Conservation (phyloP, 1,140 invertebrate species). For the Calephelis virginiensis region DNA sequence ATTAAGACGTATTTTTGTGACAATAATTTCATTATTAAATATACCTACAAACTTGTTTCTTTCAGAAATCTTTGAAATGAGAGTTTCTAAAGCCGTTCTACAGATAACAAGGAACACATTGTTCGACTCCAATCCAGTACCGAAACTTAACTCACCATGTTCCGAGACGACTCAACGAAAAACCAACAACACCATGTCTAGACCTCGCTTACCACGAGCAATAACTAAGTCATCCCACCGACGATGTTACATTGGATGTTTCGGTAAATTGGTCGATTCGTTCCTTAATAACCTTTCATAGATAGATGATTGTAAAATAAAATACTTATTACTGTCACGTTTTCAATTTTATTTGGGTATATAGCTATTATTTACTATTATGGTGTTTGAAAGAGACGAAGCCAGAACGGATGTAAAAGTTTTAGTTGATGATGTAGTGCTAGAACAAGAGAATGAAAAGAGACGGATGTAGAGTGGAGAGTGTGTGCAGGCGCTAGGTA, state of each 20-base stretch:
- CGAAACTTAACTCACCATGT: neutral
- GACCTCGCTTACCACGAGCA: constrained; percentile 26
- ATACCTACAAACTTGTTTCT: neutral
- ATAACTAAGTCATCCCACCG: constrained; percentile 33
- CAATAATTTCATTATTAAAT: neutral
- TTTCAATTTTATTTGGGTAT: neutral
- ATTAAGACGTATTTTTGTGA: neutral
- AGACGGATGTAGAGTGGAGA: no score
- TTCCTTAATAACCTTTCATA: constrained; percentile 56
- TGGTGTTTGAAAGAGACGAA: no score
- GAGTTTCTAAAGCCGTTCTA: constrained; percentile 15
- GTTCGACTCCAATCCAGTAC: neutral
- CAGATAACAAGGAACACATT: constrained; percentile 13
- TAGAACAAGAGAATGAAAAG: no score
- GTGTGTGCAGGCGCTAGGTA: no score
- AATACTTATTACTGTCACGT: neutral
- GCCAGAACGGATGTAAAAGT: no score
- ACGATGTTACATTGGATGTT: constrained; percentile 47
- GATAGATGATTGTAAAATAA: constrained; percentile 24
- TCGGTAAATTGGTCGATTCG: constrained; percentile 58
- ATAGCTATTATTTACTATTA: no score
- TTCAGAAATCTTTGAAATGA: constrained; percentile 19
- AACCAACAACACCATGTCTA: neutral
- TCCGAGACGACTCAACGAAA: neutral
- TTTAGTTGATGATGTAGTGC: no score